Conservation (phyloP, 2,113 vertebrate genomes). For the Callorhinus ursinus region DNA sequence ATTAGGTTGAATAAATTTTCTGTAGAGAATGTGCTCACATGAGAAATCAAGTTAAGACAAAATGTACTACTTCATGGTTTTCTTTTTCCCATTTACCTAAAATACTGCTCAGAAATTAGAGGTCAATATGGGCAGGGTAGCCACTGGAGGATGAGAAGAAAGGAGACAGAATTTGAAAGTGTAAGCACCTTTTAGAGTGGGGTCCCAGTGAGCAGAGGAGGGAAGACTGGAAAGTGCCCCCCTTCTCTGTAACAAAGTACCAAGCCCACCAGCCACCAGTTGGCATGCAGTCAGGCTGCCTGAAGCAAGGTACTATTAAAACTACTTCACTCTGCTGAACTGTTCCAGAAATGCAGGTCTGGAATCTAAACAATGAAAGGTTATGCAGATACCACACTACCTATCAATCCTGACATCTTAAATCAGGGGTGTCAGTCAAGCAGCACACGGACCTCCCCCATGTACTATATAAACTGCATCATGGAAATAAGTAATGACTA, state of each 20-base stretch:
- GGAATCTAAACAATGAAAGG: not conserved
- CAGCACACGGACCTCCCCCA: not conserved
- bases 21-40: not conserved
- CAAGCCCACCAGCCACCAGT: not conserved
- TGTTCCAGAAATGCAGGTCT: not conserved
- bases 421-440: not conserved
- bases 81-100: not conserved
- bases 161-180: not conserved
- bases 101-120: not conserved
- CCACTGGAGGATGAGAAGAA: not conserved
- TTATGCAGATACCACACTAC: not conserved
- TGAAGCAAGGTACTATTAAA: not conserved
- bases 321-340: not conserved
- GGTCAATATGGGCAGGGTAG: not conserved
- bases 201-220: not conserved
- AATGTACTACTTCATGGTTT: not conserved
- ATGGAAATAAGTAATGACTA: not conserved
- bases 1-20: conserved; percentile 10
- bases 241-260: not conserved
- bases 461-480: not conserved
- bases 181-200: not conserved
- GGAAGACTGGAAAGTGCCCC: not conserved
- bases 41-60: conserved; percentile 22
- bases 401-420: not conserved
- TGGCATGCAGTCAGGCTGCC: not conserved